Percentiles rank a stretch among this genome's conserved stretches.
Conservation (phyloP, 2,113 vertebrate species). For the Circaetus gallicus region DNA sequence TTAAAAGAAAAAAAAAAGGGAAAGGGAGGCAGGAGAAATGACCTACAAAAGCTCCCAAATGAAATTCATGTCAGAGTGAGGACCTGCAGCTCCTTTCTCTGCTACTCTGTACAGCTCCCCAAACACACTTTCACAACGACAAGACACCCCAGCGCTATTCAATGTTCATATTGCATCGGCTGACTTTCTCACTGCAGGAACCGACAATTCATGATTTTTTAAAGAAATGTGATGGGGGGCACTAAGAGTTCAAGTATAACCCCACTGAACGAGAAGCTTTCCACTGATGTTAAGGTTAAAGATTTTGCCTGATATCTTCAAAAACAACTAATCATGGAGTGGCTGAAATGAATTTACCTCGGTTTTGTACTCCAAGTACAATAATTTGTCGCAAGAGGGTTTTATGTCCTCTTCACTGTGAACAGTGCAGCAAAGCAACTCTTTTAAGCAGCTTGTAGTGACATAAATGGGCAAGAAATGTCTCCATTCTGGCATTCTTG, state of each 20-base stretch:
- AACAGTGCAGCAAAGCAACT: not conserved
- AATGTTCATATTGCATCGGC: not conserved
- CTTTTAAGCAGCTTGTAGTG: conserved; percentile 3
- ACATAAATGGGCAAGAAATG: conserved; percentile 19
- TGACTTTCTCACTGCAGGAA: not conserved
- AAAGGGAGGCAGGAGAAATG: not conserved
- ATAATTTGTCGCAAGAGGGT: not conserved
- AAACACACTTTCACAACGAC: not conserved
- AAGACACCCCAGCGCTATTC: not conserved
- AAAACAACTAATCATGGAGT: not conserved
- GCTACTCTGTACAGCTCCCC: not conserved
- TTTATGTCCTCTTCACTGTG: not conserved
- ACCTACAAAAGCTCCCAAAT: not conserved
- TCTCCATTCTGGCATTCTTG: not conserved
- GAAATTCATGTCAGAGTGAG: not conserved
- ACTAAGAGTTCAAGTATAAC: not conserved
- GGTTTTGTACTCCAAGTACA: not conserved
- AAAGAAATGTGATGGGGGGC: not conserved
- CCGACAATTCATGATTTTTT: not conserved
- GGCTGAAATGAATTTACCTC: not conserved
- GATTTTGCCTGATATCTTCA: not conserved
- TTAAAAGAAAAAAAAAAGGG: not conserved
- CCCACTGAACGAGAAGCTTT: not conserved
- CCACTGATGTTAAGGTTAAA: not conserved
- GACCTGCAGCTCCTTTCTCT: not conserved